Evolutionary conservation across 2,888 invertebrate species (phyloP).

Genomic region (Pterostichus madidus): DNA sequence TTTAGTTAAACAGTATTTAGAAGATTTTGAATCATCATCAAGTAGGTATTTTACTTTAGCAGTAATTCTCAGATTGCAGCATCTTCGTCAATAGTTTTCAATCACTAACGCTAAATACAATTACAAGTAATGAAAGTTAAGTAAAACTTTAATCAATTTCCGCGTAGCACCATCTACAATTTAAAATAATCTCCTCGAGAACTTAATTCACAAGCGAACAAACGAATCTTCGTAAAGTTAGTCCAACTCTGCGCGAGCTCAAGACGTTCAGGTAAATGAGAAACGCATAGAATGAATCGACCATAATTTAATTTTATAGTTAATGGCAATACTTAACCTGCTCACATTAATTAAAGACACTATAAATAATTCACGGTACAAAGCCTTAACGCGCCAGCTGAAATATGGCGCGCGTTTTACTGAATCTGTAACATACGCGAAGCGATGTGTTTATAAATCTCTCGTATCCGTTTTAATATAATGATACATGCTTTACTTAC

Average conservation of each 20-base stretch:
- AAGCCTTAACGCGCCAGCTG: conserved; percentile 45
- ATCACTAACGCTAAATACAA: neutral
- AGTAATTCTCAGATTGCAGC: too few relatives aligned
- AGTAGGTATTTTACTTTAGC: too few relatives aligned
- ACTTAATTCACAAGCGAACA: neutral
- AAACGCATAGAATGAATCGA: conserved; percentile 26
- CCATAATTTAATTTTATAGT: conserved; percentile 61
- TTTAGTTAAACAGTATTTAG: neutral
- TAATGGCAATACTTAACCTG: conserved; percentile 63
- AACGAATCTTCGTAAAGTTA: neutral
- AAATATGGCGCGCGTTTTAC: conserved; percentile 45
- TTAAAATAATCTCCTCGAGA: conserved; percentile 12
- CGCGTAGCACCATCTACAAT: neutral
- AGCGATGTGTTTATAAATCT: conserved; percentile 60
- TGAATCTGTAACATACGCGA: conserved; percentile 56
- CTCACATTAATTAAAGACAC: conserved; percentile 64
- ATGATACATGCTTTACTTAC: conserved; percentile 48
- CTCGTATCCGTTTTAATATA: conserved; percentile 62
- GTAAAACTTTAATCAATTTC: neutral
- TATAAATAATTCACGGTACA: conserved; percentile 64
- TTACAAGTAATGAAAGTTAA: neutral
- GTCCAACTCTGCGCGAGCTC: neutral
- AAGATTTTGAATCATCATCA: neutral
- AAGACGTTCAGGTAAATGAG: conserved; percentile 30
- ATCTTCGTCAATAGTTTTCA: neutral